phyloP scores from a whole-genome alignment of 2,113 vertebrate species.

The Glaucomys volans region DNA sequence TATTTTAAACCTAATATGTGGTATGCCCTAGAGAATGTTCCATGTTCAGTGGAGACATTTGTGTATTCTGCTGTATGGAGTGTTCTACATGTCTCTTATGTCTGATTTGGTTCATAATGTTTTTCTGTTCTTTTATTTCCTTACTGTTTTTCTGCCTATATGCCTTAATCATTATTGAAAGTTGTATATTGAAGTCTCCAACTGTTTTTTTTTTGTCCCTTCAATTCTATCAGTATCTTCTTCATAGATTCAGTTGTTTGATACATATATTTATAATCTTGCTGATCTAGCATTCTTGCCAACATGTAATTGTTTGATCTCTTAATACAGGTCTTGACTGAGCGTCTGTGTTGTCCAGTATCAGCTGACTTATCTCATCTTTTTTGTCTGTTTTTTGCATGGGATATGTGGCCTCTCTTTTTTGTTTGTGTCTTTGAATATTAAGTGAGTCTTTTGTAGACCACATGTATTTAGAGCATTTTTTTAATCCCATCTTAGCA shows the following conservation, averaged over 20 bases:
- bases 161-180: neutral
- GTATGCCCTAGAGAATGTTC: neutral
- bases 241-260: neutral
- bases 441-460: neutral
- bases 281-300: neutral
- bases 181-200: neutral
- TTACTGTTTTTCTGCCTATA: neutral
- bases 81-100: neutral
- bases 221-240: neutral
- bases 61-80: neutral
- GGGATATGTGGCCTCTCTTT: neutral
- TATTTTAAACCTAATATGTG: neutral
- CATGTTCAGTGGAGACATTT: neutral
- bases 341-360: neutral
- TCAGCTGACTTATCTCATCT: neutral
- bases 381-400: neutral
- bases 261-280: neutral
- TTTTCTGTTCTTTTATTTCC: neutral
- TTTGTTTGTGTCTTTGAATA: neutral
- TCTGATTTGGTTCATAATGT: neutral
- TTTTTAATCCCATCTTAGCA: neutral
- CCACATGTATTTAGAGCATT: neutral
- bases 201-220: neutral
- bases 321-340: neutral
- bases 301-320: neutral